phyloP scores from a whole-genome alignment of 2,797 vertebrate species.

The Phoxinus dragarum region DNA sequence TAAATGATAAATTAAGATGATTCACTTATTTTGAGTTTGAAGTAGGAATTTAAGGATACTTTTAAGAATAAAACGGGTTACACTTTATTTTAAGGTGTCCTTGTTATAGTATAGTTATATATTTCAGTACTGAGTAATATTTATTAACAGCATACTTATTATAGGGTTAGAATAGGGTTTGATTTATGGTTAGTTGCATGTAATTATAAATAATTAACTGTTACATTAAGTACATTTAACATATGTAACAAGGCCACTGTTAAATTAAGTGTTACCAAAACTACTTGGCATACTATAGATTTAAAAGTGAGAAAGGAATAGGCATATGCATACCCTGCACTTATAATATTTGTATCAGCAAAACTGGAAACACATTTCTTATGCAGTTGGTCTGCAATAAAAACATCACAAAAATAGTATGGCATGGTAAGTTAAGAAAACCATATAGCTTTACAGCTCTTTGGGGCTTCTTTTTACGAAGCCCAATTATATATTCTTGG shows the following conservation, averaged over 20 bases:
- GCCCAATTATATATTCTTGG: neutral
- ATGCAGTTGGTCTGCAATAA: neutral
- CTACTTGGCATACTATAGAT: neutral
- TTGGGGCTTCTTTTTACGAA: constrained; percentile 4
- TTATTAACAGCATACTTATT: too few species aligned
- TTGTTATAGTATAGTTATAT: too few species aligned
- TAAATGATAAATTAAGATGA: neutral
- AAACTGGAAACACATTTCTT: neutral
- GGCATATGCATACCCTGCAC: neutral
- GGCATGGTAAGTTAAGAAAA: neutral
- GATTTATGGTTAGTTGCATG: too few species aligned
- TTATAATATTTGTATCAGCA: neutral
- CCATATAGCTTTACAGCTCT: neutral
- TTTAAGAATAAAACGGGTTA: too few species aligned
- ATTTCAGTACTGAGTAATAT: too few species aligned
- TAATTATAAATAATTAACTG: too few species aligned
- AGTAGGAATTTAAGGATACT: neutral
- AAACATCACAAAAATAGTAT: neutral
- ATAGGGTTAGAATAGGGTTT: too few species aligned
- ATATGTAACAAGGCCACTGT: neutral
- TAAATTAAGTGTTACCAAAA: neutral
- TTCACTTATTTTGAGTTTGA: neutral
- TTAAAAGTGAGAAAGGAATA: neutral
- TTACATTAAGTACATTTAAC: neutral
- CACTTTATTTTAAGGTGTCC: too few species aligned